Evolutionary conservation across 2,797 vertebrate genomes (phyloP).

Genomic region (Galagoides demidoff): DNA sequence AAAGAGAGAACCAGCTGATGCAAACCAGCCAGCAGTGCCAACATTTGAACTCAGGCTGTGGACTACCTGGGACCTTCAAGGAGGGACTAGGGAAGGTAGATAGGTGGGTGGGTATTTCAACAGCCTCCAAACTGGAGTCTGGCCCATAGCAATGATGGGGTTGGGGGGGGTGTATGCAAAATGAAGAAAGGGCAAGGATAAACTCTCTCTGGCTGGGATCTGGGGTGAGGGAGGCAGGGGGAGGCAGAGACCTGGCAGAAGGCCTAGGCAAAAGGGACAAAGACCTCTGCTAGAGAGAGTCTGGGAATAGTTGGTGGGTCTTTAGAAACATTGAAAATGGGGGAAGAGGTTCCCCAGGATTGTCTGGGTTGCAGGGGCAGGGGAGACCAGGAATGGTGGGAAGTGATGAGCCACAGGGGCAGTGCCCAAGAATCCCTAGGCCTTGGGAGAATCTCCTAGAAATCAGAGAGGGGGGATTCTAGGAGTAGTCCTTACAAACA

Average conservation of each 20-base stretch:
- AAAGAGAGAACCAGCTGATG: neutral
- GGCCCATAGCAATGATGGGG: neutral
- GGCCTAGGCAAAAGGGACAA: neutral
- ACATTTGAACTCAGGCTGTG: neutral
- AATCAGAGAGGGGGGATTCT: neutral
- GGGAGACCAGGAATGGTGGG: neutral
- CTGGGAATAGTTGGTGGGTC: neutral
- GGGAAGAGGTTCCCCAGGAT: too few species aligned
- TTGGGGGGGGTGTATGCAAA: neutral
- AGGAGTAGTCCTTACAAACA: neutral
- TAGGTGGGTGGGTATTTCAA: neutral
- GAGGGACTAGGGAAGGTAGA: neutral
- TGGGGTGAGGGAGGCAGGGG: neutral
- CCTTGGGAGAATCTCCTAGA: neutral
- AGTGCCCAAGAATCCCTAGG: neutral
- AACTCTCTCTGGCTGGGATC: neutral
- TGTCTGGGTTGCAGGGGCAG: neutral
- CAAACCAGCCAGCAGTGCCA: neutral
- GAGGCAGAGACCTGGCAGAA: neutral
- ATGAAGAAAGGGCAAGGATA: neutral
- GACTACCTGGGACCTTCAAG: neutral
- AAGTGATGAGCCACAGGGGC: too few species aligned
- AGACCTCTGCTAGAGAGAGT: neutral
- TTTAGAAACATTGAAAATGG: neutral
- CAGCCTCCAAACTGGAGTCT: neutral